Base-by-base conservation (phyloP, 2,797 vertebrate species). In the Leptodactylus fallax region DNA sequence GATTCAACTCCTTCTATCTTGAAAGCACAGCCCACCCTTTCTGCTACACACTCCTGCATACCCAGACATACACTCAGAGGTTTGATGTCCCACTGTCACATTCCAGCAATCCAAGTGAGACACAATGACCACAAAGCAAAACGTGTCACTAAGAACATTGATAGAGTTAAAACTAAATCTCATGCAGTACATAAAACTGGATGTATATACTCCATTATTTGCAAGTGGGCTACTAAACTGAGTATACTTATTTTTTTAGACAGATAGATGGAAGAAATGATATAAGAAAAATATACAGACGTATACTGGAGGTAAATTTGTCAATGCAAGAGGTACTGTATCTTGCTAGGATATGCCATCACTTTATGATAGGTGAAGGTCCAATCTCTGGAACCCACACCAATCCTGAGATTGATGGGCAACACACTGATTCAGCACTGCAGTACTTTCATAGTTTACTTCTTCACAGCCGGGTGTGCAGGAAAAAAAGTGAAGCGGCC, bases 161-260 rank as follows among this genome's bases (percentile, higher is more conserved):
- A 71, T 6, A 60, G 36, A 14, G 81, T 53, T 84, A 79, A 87
- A 25, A 45, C 21, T n/a, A 47, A 84, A 49, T 9, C n/a, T n/a
- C 45, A 61, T 21, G 23, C 23, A 23, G 51, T 49, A 17, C 13
- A 19, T 61, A 17, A 27, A 49, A 11, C 56, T 47, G 16, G 49
- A 76, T 36, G 19, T 51, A 82, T 86, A 61, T 55, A 60, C 76
- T n/a, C 61, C n/a, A 88, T 49, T 69, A 83, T 79, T 61, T 60
- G 51, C 71, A 78, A 78, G 16, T 49, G 61, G 27, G 61, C 51
- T 53, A 53, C 7, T 53, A 53, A 53, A 1, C 51, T 53, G 51
- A 8, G 6, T 9, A 12, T 0, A 9, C 51, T 53, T 8, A 53
- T 2, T 53, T 36, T 36, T 36, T 36, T 4, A 36, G 36, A 36